Evolutionary conservation across 64 coral and sea anemone species (phyloP), one percentile per base, ranked within the genome.

Genomic region (Anthopleura sola): DNA sequence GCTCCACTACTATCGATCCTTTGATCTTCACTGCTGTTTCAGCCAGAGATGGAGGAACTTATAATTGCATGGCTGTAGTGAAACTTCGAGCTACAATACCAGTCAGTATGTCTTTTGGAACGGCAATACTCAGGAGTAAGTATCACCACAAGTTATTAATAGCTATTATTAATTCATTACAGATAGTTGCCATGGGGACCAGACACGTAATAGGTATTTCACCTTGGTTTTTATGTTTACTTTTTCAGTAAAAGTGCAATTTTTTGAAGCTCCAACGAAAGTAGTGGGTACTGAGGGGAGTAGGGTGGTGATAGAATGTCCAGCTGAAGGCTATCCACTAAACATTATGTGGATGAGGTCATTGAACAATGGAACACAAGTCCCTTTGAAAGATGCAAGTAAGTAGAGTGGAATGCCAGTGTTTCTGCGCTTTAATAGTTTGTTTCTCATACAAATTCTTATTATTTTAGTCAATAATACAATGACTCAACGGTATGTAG

Each of bases 281-380:
- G 39, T 79, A 48, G 31, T 44, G 16, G 76, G 34, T 11, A 48
- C 6, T 40, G 19, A 48, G 19, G 76, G 37, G 31, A 21, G 24
- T 56, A 83, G 46, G 15, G 82, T 83, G 18, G 47, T 58, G 49
- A 2, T 83, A 34, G 82, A 83, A 83, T 83, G 82, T 56, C 82
- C 82, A 83, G 82, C 82, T 48, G 82, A 83, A 24, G 82, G 82
- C 19, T 83, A 83, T 37, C 82, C 82, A 21, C 28, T 83, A 18
- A 83, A 83, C 29, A 20, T 83, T 49, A 54, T 26, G 6, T 83
- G 82, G 82, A 0, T 60, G 18, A 83, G 28, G 28, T 34, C 1
- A 10, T 24, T 44, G 5, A 46, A 47, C 3, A 44, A 79, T 18
- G 38, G 19, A 10, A 37, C 2, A 48, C 36, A 79, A 79, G 76